Base-by-base conservation (phyloP, 37 sponge, comb jelly and placozoan genomes). In the Agelas oroides region DNA sequence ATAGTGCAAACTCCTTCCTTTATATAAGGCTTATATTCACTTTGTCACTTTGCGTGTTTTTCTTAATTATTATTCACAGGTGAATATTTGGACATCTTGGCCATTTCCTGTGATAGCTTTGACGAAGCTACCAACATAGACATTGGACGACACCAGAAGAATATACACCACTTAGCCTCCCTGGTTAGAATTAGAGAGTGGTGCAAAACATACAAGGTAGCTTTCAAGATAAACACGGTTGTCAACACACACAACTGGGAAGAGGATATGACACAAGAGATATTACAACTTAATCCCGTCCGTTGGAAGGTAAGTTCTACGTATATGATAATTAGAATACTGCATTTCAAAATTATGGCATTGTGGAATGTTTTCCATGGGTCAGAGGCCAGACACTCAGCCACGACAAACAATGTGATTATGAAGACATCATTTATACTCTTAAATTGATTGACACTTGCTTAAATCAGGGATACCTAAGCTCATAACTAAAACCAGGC, bases 181-280 rank as follows among this genome's bases (percentile, higher is more conserved):
- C 58, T 92, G 34, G 23, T 25, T 0, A 31, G 6, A 0, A 65
- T 92, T 13, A 55, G 65, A 38, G 63, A 82, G 19, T 86, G 82
- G 87, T 92, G 92, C n/a, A 40, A 25, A 0, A 34, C 46, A 28
- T 92, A 86, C 79, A 69, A 64, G 46, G 86, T 92, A 19, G 87
- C 87, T 16, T 92, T 92, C 84, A 92, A 92, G 80, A 86, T 92
- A 5, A 92, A 92, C 71, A 83, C 87, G 24, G 92, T 92, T 32
- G 80, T 92, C 21, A 86, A 83, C 65, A 71, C 60, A 5, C 65
- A 76, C 71, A 92, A 92, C 84, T 87, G 84, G 87, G 65, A 92
- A 28, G 92, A 92, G 34, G 87, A 92, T 71, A 86, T 92, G 87
- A 36, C 52, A 33, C 54, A 82, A 56, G 82, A 86, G 77, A 92